phyloP scores from a whole-genome alignment of 92 coral and sea anemone genomes.

The Actinernus sp. region DNA sequence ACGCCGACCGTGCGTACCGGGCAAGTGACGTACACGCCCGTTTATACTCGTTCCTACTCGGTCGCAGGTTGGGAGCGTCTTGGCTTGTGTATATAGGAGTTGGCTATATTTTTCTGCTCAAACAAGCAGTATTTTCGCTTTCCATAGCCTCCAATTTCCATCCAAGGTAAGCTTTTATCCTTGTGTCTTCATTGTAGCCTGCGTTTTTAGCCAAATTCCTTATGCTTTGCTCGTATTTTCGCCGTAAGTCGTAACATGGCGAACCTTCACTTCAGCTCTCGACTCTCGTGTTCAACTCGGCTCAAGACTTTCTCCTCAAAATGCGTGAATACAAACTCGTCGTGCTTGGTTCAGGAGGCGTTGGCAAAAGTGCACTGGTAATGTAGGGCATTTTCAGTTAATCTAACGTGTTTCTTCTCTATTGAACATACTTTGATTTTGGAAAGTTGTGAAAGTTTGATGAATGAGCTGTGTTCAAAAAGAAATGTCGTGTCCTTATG shows the following conservation, averaged over 20 bases:
- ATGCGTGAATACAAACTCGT: conserved; percentile 99
- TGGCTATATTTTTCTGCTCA: conserved; percentile 31
- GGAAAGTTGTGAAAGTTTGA: neutral
- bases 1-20: conserved; percentile 87
- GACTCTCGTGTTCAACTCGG: neutral
- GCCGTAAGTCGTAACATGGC: conserved; percentile 36
- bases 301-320: conserved; percentile 16
- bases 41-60: conserved; percentile 48
- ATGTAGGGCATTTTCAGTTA: conserved; percentile 2
- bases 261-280: conserved; percentile 7
- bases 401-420: neutral
- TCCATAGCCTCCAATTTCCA: neutral
- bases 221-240: neutral
- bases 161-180: conserved; percentile 24
- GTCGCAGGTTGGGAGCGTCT: conserved; percentile 73
- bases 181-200: neutral
- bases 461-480: conserved; percentile 16
- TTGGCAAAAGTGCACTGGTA: conserved; percentile 99
- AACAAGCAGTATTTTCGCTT: conserved; percentile 38
- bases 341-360: conserved; percentile 99
- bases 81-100: conserved; percentile 42
- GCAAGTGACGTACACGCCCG: conserved; percentile 95
- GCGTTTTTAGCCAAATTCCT: neutral
- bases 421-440: neutral
- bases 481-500: neutral